A percentile compares a stretch with the other conserved stretches of the same genome.
These are phyloP conservation scores for Poecilia latipinna DNA, from an alignment of 2,113 vertebrate genomes.

Conservation along the genomic window DNA sequence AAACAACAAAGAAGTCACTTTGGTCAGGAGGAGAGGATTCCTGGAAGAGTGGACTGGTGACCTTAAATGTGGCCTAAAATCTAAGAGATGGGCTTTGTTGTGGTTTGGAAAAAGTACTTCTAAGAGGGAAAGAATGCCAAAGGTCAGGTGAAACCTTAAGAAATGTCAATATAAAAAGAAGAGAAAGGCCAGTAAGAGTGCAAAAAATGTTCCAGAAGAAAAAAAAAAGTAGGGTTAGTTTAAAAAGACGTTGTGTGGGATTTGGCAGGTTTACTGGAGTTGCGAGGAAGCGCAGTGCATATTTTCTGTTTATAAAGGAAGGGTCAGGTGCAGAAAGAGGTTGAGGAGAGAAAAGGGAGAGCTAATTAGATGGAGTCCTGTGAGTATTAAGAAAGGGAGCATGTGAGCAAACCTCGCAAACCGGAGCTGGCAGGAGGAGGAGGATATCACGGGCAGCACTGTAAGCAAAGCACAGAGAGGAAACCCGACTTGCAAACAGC, in stretches of 20 bases:
- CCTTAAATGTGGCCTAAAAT: slow-evolving; percentile 45
- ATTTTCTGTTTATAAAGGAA: slow-evolving; percentile 7
- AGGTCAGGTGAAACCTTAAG: slow-evolving; percentile 27
- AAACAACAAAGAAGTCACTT: slow-evolving; percentile 55
- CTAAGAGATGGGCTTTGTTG: slow-evolving; percentile 17
- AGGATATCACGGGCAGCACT: background rate
- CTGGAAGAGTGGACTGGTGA: slow-evolving; percentile 20
- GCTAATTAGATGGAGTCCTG: slow-evolving; percentile 16
- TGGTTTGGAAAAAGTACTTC: slow-evolving; percentile 24
- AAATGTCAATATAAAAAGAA: background rate
- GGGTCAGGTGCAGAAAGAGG: slow-evolving; percentile 27
- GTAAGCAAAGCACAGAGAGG: slow-evolving; percentile 26
- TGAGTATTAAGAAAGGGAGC: slow-evolving; percentile 24
- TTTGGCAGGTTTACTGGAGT: background rate
- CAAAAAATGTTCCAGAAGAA: background rate
- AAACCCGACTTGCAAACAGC: slow-evolving; percentile 15
- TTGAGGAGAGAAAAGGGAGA: slow-evolving; percentile 17
- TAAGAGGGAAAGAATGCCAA: slow-evolving; percentile 23
- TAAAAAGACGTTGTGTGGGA: slow-evolving; percentile 14
- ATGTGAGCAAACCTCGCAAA: slow-evolving; percentile 27
- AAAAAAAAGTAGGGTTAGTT: background rate
- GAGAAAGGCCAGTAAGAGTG: slow-evolving; percentile 1
- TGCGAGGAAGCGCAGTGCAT: slow-evolving; percentile 7
- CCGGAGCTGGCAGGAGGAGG: slow-evolving; percentile 4
- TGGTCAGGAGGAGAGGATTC: slow-evolving; percentile 40